A percentile compares a stretch with the other conserved stretches of the same genome.
Evolutionary conservation across 1,140 invertebrate genomes (phyloP).

Genomic region (Leucophenga varia): DNA sequence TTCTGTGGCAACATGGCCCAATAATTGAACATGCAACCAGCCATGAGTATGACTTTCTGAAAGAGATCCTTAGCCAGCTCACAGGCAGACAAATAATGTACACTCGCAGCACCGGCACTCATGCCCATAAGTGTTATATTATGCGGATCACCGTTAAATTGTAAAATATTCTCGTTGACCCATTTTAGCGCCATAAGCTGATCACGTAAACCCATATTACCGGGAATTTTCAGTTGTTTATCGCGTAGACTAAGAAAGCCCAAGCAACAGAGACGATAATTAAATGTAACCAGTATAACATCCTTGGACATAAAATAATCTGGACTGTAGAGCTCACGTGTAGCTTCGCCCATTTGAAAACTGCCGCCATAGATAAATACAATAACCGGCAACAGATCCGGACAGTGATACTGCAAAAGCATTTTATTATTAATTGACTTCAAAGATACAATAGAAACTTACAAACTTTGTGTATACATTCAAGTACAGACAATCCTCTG

Average conservation of each 20-base stretch:
- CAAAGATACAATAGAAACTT: constrained; percentile 14
- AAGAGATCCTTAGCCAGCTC: constrained; percentile 58
- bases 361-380: constrained; percentile 70
- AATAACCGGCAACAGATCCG: constrained; percentile 60
- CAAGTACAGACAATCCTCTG: constrained; percentile 33
- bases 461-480: constrained; percentile 37
- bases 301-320: constrained; percentile 62
- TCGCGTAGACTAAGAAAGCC: constrained; percentile 64
- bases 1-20: constrained; percentile 22
- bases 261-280: constrained; percentile 64
- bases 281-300: constrained; percentile 66
- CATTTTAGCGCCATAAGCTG: constrained; percentile 56
- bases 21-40: constrained; percentile 59
- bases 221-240: constrained; percentile 51
- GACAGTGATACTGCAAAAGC: neutral
- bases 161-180: constrained; percentile 43
- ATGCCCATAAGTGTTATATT: constrained; percentile 52
- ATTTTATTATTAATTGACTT: neutral
- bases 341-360: constrained; percentile 59
- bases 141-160: constrained; percentile 37
- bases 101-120: constrained; percentile 48
- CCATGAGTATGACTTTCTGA: constrained; percentile 63
- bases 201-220: constrained; percentile 61
- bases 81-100: constrained; percentile 41
- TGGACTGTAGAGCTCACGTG: constrained; percentile 56